Conservation (phyloP, 2,797 vertebrate species). For the Erethizon dorsatum region DNA sequence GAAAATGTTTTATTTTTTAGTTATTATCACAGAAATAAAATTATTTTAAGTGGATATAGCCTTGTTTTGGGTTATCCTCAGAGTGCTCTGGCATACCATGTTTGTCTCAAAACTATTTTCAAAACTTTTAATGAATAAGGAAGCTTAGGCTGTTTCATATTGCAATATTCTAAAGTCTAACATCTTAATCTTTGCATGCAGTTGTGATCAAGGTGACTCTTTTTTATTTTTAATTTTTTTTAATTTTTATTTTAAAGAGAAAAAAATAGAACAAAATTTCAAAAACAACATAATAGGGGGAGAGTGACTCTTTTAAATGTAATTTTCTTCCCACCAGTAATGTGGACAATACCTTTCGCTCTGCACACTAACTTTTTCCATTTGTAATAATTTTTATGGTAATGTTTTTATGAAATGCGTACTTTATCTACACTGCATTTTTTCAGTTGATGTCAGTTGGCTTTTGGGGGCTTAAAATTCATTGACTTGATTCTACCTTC, state of each 20-base stretch:
- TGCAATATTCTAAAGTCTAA: slow-evolving; percentile 39
- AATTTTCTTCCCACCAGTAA: slow-evolving; percentile 58
- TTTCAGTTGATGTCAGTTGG: neutral
- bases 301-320: neutral
- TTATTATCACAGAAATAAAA: slow-evolving; percentile 48
- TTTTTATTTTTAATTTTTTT: too few species aligned
- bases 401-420: slow-evolving; percentile 51
- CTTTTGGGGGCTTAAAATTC: neutral
- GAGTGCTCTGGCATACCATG: slow-evolving; percentile 14
- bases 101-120: slow-evolving; percentile 60
- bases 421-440: slow-evolving; percentile 32
- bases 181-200: slow-evolving; percentile 34
- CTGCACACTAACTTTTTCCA: slow-evolving; percentile 30
- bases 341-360: slow-evolving; percentile 3
- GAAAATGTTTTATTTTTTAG: slow-evolving; percentile 75
- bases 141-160: slow-evolving; percentile 41
- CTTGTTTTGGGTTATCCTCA: neutral
- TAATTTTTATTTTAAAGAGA: too few species aligned
- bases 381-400: slow-evolving; percentile 63
- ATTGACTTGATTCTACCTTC: slow-evolving; percentile 9
- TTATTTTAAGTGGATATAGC: neutral
- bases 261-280: too few species aligned
- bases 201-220: too few species aligned
- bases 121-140: slow-evolving; percentile 30
- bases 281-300: too few species aligned